Evolutionary conservation across 2,888 invertebrate genomes (phyloP).

Genomic region (Coenonympha arcania): DNA sequence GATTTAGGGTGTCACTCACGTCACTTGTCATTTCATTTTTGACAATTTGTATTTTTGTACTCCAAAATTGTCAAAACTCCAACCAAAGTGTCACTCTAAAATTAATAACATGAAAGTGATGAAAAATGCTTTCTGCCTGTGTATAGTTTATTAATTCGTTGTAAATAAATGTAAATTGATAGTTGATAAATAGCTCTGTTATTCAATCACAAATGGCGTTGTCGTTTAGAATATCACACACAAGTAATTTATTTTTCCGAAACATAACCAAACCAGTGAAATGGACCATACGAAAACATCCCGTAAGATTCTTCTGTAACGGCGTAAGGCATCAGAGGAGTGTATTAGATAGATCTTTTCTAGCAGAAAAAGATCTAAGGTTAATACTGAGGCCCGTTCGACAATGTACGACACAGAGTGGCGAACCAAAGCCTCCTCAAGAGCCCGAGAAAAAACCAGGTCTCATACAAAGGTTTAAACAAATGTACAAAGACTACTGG

Average conservation of each 20-base stretch:
- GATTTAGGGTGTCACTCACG: too few species aligned
- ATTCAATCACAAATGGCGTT: constrained; percentile 52
- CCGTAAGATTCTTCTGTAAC: constrained; percentile 44
- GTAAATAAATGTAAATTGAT: too few species aligned
- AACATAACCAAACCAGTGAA: constrained; percentile 53
- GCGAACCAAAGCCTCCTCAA: constrained; percentile 29
- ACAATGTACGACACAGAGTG: constrained; percentile 37
- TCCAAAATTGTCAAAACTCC: too few species aligned
- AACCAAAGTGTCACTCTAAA: too few species aligned
- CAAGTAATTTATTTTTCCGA: constrained; percentile 43
- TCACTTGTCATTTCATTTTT: too few species aligned
- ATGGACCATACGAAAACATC: constrained; percentile 43
- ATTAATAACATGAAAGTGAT: too few species aligned
- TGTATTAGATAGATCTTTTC: constrained; percentile 29
- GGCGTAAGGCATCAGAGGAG: constrained; percentile 42
- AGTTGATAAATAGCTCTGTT: too few species aligned
- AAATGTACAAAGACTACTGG: constrained; percentile 97
- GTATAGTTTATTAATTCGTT: too few species aligned
- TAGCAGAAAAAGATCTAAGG: constrained; percentile 33
- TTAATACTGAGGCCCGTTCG: constrained; percentile 32
- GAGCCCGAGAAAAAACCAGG: constrained; percentile 66
- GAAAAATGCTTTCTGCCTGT: too few species aligned
- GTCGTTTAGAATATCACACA: constrained; percentile 46
- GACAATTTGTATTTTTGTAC: too few species aligned
- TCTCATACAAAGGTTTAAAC: constrained; percentile 87